Evolutionary conservation across 2,113 vertebrate species (phyloP).

Genomic region (Datnioides undecimradiatus): DNA sequence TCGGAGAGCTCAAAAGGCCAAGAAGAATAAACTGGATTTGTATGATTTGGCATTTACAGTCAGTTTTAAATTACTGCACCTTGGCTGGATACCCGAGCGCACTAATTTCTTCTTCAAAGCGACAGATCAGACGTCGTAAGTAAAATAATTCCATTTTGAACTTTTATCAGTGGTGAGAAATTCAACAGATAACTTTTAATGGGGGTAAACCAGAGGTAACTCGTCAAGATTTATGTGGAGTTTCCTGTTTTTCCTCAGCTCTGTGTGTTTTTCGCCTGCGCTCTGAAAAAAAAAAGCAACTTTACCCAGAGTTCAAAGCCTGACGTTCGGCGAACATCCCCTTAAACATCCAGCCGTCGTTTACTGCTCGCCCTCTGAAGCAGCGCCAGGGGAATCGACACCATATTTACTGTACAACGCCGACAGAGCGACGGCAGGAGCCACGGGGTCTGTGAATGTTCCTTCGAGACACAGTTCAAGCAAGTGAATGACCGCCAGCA

Average conservation of each 20-base stretch:
- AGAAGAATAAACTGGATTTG: slow-evolving; percentile 41
- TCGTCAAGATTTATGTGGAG: neutral
- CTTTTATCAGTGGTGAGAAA: slow-evolving; percentile 4
- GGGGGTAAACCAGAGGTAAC: slow-evolving; percentile 24
- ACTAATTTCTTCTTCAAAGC: slow-evolving; percentile 31
- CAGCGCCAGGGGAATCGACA: neutral
- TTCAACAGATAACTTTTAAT: slow-evolving; percentile 14
- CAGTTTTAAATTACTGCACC: slow-evolving; percentile 22
- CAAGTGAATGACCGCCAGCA: neutral
- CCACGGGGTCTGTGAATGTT: neutral
- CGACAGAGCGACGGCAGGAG: neutral
- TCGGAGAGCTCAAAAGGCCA: slow-evolving; percentile 27
- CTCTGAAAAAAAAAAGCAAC: slow-evolving; percentile 4
- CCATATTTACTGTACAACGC: rapidly evolving
- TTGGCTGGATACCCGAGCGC: slow-evolving; percentile 5
- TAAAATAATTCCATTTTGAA: slow-evolving; percentile 6
- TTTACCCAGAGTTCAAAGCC: slow-evolving; percentile 1
- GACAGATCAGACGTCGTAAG: neutral
- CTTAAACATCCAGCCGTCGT: neutral
- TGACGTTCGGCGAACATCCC: neutral
- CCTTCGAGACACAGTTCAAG: slow-evolving; percentile 1
- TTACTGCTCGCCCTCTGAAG: neutral
- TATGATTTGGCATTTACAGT: slow-evolving; percentile 48
- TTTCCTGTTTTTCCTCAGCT: slow-evolving; percentile 35
- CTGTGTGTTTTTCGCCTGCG: slow-evolving; percentile 20